These are phyloP conservation scores for Solen grandis DNA, from an alignment of 1,140 invertebrate genomes.

Conservation along the genomic window DNA sequence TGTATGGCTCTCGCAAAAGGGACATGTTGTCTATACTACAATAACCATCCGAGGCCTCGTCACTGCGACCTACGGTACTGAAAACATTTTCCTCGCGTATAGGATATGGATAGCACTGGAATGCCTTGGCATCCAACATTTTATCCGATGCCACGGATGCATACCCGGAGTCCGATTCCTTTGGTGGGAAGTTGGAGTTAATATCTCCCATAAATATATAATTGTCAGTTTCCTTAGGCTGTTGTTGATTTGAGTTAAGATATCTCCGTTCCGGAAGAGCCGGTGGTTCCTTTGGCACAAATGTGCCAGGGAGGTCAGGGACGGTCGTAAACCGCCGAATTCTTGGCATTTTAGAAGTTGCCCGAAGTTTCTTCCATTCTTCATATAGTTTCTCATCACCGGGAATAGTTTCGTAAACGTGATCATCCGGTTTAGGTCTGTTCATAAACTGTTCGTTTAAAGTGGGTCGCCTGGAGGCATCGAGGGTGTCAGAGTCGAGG, in stretches of 20 bases:
- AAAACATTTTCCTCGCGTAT: neutral
- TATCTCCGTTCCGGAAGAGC: slow-evolving; percentile 64
- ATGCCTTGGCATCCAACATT: slow-evolving; percentile 24
- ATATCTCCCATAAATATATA: slow-evolving; percentile 46
- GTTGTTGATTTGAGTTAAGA: slow-evolving; percentile 15
- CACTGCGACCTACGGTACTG: neutral
- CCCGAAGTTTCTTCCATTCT: slow-evolving; percentile 61
- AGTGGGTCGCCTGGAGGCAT: slow-evolving; percentile 28
- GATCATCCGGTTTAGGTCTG: slow-evolving; percentile 56
- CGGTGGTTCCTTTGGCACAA: slow-evolving; percentile 62
- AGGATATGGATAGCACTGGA: slow-evolving; percentile 23
- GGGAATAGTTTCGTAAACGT: slow-evolving; percentile 71
- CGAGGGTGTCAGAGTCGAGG: neutral
- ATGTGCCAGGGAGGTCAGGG: slow-evolving; percentile 59
- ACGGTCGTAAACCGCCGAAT: slow-evolving; percentile 52
- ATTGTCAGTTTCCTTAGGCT: slow-evolving; percentile 37
- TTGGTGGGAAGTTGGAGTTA: slow-evolving; percentile 48
- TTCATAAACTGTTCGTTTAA: slow-evolving; percentile 50
- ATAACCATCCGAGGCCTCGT: slow-evolving; percentile 50
- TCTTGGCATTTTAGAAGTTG: slow-evolving; percentile 54
- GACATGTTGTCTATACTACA: slow-evolving; percentile 54
- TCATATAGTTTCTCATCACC: slow-evolving; percentile 69
- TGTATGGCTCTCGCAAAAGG: slow-evolving; percentile 27
- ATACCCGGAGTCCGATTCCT: slow-evolving; percentile 28
- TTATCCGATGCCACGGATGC: slow-evolving; percentile 23